phyloP scores from a whole-genome alignment of 2,113 vertebrate genomes.

The Bambusicola thoracicus region DNA sequence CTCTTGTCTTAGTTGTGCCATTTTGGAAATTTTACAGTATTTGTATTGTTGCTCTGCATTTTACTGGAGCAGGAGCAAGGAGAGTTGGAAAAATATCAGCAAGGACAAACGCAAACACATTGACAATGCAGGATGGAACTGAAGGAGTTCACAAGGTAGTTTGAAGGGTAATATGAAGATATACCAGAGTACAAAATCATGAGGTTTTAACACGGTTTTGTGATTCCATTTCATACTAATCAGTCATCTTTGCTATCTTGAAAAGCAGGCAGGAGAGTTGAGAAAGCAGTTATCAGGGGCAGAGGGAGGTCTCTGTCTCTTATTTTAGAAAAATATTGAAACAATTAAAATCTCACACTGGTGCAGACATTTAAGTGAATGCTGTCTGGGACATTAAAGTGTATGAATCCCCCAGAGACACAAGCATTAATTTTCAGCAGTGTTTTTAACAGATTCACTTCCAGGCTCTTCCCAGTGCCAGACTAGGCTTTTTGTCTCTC shows the following conservation, averaged over 20 bases:
- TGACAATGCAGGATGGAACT: neutral
- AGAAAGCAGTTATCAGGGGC: neutral
- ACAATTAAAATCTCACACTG: neutral
- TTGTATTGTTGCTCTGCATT: neutral
- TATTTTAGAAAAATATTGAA: neutral
- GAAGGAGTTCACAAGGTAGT: neutral
- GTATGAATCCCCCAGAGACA: neutral
- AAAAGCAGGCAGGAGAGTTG: neutral
- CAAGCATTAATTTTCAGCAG: neutral
- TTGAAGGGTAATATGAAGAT: neutral
- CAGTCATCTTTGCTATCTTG: constrained; percentile 3
- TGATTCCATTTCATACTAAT: constrained; percentile 2
- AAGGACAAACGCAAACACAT: neutral
- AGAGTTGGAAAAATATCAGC: neutral
- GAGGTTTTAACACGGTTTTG: neutral
- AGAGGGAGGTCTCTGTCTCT: neutral
- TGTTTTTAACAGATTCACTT: neutral
- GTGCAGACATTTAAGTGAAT: neutral
- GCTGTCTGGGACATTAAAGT: neutral
- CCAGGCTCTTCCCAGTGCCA: neutral
- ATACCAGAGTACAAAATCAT: neutral
- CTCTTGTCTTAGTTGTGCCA: neutral
- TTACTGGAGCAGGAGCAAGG: neutral
- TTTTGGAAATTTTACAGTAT: neutral
- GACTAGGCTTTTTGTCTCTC: neutral